Evolutionary conservation across 2,888 invertebrate genomes (phyloP).

Genomic region (Lepidonotus clava): DNA sequence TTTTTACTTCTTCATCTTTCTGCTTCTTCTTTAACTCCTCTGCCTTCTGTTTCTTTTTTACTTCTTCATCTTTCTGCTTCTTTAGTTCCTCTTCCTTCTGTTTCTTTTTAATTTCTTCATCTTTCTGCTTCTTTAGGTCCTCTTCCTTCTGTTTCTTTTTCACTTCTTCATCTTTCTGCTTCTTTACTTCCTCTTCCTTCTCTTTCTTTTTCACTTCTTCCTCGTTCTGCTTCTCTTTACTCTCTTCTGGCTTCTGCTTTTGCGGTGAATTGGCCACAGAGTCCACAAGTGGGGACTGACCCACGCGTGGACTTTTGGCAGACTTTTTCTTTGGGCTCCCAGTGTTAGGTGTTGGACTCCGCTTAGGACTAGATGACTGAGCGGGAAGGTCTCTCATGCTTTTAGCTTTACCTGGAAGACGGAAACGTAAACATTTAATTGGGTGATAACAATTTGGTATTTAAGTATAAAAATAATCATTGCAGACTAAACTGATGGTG

Average conservation of each 20-base stretch:
- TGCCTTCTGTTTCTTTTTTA: neutral
- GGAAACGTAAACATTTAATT: neutral
- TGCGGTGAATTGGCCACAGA: neutral
- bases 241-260: neutral
- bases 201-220: neutral
- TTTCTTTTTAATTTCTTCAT: neutral
- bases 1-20: neutral
- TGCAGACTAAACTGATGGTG: too few relatives aligned
- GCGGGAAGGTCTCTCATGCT: neutral
- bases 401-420: constrained; percentile 9
- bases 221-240: neutral
- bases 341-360: neutral
- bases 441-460: too few relatives aligned
- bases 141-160: constrained; percentile 48
- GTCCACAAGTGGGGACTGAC: neutral
- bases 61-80: neutral
- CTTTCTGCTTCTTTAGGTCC: neutral
- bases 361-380: neutral
- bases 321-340: constrained; percentile 19
- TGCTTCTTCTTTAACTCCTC: neutral
- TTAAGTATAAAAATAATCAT: too few relatives aligned
- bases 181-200: neutral
- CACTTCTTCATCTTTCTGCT: constrained; percentile 48
- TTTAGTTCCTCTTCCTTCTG: neutral
- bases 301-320: neutral